These are phyloP conservation scores for Herminia tarsipennalis DNA, from an alignment of 2,888 invertebrate species.

Conservation along the genomic window DNA sequence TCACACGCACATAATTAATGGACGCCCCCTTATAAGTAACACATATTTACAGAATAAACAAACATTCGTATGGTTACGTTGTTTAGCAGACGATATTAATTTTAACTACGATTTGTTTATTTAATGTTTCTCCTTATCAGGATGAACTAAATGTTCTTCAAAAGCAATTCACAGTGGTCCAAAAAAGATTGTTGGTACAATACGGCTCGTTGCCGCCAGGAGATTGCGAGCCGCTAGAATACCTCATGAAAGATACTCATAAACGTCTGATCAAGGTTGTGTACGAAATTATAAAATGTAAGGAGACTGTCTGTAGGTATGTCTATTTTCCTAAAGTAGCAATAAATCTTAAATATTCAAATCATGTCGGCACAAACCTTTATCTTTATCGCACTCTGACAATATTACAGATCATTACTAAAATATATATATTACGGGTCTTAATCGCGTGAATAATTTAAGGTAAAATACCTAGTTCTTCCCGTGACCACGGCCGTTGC, in stretches of 20 bases:
- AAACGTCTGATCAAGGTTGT: slow-evolving; percentile 83
- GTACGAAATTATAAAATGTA: slow-evolving; percentile 76
- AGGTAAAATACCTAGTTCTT: too few species aligned
- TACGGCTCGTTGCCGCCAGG: slow-evolving; percentile 92
- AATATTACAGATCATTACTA: not conserved
- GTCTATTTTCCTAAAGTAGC: too few species aligned
- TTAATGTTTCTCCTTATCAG: slow-evolving; percentile 51
- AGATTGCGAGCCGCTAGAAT: slow-evolving; percentile 89
- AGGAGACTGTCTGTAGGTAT: slow-evolving; percentile 67
- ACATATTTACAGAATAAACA: too few species aligned
- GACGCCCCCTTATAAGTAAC: too few species aligned
- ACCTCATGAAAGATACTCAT: slow-evolving; percentile 89
- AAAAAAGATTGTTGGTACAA: slow-evolving; percentile 90
- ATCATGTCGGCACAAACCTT: too few species aligned
- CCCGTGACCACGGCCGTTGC: too few species aligned
- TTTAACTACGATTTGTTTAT: too few species aligned
- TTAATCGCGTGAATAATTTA: too few species aligned
- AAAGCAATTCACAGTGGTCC: slow-evolving; percentile 91
- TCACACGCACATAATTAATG: too few species aligned
- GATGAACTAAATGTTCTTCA: slow-evolving; percentile 84
- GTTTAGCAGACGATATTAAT: too few species aligned
- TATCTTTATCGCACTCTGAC: not conserved
- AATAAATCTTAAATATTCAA: too few species aligned
- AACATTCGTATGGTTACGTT: too few species aligned
- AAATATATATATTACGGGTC: not conserved